Evolutionary conservation across 2,888 invertebrate species (phyloP).

Genomic region (Melikaiella ostensackeni): DNA sequence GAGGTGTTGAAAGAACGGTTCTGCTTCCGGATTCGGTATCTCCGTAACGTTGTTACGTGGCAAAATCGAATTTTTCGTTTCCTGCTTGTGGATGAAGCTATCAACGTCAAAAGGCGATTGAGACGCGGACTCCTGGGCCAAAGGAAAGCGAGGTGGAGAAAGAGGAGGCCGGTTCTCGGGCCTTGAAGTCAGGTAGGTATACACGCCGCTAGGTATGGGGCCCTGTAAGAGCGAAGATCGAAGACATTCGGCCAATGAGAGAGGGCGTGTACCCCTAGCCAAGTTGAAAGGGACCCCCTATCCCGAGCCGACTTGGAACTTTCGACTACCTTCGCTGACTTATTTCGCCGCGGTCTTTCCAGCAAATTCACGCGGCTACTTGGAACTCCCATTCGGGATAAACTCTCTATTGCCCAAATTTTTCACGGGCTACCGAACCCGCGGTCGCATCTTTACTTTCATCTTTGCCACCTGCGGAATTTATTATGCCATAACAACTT

Average conservation of each 20-base stretch:
- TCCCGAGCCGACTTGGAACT: slow-evolving; percentile 30
- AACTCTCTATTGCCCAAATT: slow-evolving; percentile 31
- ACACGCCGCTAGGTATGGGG: slow-evolving; percentile 39
- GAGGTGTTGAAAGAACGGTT: slow-evolving; percentile 15
- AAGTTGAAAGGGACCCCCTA: slow-evolving; percentile 58
- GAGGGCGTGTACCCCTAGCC: slow-evolving; percentile 59
- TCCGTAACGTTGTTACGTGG: slow-evolving; percentile 49
- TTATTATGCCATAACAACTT: slow-evolving; percentile 29
- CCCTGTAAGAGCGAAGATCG: slow-evolving; percentile 47
- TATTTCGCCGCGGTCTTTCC: slow-evolving; percentile 36
- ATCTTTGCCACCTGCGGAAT: slow-evolving; percentile 30
- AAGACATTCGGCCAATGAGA: slow-evolving; percentile 50
- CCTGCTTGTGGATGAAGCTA: slow-evolving; percentile 47
- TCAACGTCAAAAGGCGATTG: slow-evolving; percentile 45
- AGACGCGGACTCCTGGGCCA: slow-evolving; percentile 22
- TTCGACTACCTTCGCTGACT: slow-evolving; percentile 36
- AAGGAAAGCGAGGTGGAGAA: neutral
- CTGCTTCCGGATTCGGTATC: slow-evolving; percentile 24
- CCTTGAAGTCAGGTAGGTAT: slow-evolving; percentile 26
- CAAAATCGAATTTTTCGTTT: slow-evolving; percentile 51
- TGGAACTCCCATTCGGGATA: slow-evolving; percentile 36
- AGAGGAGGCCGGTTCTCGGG: slow-evolving; percentile 14
- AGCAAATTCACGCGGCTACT: slow-evolving; percentile 38
- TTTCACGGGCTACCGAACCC: slow-evolving; percentile 38
- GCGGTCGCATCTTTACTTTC: slow-evolving; percentile 29